Evolutionary conservation across 2,797 vertebrate genomes (phyloP), one percentile per base, ranked within the genome.

Genomic region (Ctenopoma multispine): DNA sequence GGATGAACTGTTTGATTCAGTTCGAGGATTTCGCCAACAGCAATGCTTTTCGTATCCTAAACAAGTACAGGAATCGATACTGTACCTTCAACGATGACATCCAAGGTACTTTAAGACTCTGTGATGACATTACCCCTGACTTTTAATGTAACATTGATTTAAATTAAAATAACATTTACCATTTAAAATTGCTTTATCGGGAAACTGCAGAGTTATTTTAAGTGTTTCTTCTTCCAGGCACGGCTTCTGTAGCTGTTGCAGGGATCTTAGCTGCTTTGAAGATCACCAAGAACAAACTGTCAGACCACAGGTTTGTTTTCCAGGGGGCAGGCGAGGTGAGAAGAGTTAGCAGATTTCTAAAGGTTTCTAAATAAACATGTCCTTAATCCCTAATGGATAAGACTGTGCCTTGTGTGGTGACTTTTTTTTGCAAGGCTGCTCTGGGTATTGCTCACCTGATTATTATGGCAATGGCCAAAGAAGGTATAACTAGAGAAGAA

Each of bases 41-140:
- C 89, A 99, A 99, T 0, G 97, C 98, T 9, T 99, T 99, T 75
- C 96, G 97, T 49, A 96, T 99, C 63, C 97, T 99, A 79, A 94
- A 94, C 90, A 99, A 98, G 82, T 99, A 98, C 89, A 96, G 97
- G 66, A 93, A 95, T 87, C 95, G 90, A 61, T 99, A 96, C 82
- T 99, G 97, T 66, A 96, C 95, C 21, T 99, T 99, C 92, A 99
- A 99, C 4, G 97, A 99, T 49, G 98, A 99, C 83, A 99, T 99
- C 87, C 98, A 99, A 93, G 98, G 97, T 98, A 56, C 64, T n/a
- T 2, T 13, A n/a, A 46, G 36, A 12, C 24, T 44, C 34, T 23
- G 1, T 18, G 1, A 18, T 54, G 10, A 18, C 18, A 15, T 21
- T 14, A 34, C 18, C 5, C 34, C 1, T 1, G 14, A 34, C 31